Base-by-base conservation (phyloP, 2,797 vertebrate species). In the Enteromius trimaculatus region DNA sequence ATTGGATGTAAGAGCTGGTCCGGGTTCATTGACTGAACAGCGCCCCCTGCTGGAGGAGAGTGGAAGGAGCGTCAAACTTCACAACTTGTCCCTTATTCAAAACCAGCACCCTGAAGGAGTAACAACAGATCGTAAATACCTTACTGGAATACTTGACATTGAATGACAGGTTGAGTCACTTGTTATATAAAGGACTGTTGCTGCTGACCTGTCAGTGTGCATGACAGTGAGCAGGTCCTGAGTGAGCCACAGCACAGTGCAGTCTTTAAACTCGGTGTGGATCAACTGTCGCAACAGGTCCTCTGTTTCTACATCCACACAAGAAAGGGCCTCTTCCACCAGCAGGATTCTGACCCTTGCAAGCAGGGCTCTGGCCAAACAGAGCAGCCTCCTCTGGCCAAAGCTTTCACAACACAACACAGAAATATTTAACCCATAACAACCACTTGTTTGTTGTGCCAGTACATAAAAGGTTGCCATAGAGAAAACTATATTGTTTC, bases 331-430 rank as follows among this genome's bases (percentile, higher is more conserved):
- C 74, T 95, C 93, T 91, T 94, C 92, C 26, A 93, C 87, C 81
- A 94, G 53, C 76, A 94, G 88, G 80, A 95, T 89, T 89, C 93
- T 92, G 85, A 90, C 89, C 82, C 91, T 93, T 23, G 19, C 11
- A n/a, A 94, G 90, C 86, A 94, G 89, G 65, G 91, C 93, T 29
- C 72, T 64, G 74, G 92, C 90, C 79, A 95, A 88, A 86, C 93
- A 95, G 34, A 94, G 23, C 49, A 94, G 89, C 69, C 95, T 92
- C 68, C 88, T 87, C 77, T 94, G 92, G 58, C 92, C 92, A 58
- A 65, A 23, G 76, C 80, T 82, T 47, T 75, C n/a, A 49, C 42
- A 69, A 77, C 55, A 64, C 10, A 68, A 31, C 44, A 44, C 13
- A 66, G 23, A 76, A 65, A 77, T 76, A 75, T 58, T 58, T 58